Evolutionary conservation across 2,797 vertebrate genomes (phyloP).

Genomic region (Eulemur albifrons): DNA sequence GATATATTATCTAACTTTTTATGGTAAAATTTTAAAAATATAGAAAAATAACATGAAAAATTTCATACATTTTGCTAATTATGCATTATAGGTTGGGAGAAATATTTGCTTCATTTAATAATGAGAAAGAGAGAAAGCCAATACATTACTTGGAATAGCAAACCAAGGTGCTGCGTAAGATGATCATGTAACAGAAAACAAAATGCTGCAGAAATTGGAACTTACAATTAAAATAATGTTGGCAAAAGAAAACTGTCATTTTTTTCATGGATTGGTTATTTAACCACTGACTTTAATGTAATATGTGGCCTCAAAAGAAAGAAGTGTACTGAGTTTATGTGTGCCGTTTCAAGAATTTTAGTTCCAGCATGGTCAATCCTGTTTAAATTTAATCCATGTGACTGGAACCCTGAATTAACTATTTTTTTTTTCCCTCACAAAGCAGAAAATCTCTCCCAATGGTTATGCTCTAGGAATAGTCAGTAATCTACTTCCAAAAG

Average conservation of each 20-base stretch:
- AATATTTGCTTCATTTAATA: background rate
- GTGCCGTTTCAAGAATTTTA: conserved; percentile 25
- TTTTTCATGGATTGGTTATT: background rate
- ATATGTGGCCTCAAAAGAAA: background rate
- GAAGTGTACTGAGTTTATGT: background rate
- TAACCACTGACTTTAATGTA: conserved; percentile 44
- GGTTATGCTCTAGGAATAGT: background rate
- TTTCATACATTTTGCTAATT: background rate
- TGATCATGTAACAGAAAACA: background rate
- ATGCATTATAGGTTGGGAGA: background rate
- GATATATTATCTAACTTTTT: background rate
- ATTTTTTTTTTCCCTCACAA: background rate
- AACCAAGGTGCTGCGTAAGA: background rate
- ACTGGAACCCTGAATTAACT: conserved; percentile 32
- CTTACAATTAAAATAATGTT: conserved; percentile 15
- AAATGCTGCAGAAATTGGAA: background rate
- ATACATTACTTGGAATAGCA: background rate
- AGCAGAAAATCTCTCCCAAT: background rate
- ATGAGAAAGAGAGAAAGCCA: background rate
- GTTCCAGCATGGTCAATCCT: background rate
- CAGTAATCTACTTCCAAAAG: background rate
- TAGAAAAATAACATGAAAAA: background rate
- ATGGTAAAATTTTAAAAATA: background rate
- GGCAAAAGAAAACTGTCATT: conserved; percentile 18
- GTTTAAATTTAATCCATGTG: conserved; percentile 28